Percentiles rank a stretch among this genome's conserved stretches.
Conservation (phyloP, 2,888 invertebrate species). For the Melolontha melolontha region DNA sequence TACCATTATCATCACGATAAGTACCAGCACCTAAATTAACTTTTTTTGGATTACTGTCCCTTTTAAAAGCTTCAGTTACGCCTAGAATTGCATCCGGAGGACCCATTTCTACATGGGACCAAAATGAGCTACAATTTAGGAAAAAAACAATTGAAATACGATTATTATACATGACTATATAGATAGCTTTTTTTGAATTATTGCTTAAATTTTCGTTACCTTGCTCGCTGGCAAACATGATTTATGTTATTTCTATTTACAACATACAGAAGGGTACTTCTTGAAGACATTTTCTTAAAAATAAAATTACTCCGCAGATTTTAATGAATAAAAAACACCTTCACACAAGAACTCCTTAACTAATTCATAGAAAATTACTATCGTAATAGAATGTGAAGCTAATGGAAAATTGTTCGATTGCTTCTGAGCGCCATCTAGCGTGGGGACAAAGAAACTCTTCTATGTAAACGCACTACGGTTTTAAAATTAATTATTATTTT, state of each 20-base stretch:
- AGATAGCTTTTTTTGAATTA: slow-evolving; percentile 3
- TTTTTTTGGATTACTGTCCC: slow-evolving; percentile 90
- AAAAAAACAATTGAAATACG: neutral
- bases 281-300: slow-evolving; percentile 48
- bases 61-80: slow-evolving; percentile 95
- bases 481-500: too few relatives aligned
- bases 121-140: slow-evolving; percentile 78
- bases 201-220: slow-evolving; percentile 39
- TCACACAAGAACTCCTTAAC: neutral
- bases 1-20: slow-evolving; percentile 97
- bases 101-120: slow-evolving; percentile 92
- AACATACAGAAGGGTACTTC: slow-evolving; percentile 47
- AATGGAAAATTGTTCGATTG: too few relatives aligned
- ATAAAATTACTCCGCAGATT: neutral
- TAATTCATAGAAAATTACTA: neutral
- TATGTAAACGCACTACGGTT: too few relatives aligned
- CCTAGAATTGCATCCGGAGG: slow-evolving; percentile 99
- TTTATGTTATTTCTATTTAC: slow-evolving; percentile 45
- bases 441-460: too few relatives aligned
- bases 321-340: neutral
- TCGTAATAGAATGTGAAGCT: too few relatives aligned
- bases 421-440: too few relatives aligned
- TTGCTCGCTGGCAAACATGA: slow-evolving; percentile 47
- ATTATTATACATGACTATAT: too few relatives aligned
- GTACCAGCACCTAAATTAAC: slow-evolving; percentile 97